Base-by-base conservation (phyloP, 2,113 vertebrate genomes). In the Poeciliopsis turrubarensis region DNA sequence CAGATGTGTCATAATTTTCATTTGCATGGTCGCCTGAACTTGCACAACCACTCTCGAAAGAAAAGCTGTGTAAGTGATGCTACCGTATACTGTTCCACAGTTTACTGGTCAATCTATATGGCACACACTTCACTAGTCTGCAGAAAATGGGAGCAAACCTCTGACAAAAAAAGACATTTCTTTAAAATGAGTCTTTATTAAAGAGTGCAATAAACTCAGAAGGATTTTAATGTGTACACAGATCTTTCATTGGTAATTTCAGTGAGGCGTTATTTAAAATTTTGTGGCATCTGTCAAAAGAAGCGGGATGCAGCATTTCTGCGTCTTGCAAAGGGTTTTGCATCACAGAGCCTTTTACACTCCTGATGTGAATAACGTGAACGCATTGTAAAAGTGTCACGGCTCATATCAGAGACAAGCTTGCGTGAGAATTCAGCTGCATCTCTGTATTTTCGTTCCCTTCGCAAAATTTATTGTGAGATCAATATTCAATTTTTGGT, bases 401-500 rank as follows among this genome's bases (percentile, higher is more conserved):
- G 39, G 61, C 57, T 70, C 61, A 68, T 62, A 77, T 82, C 57
- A 57, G 32, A 87, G 39, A 70, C 39, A 71, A 22, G 73, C 54
- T 69, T 66, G 15, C 61, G 66, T 81, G 71, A 84, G 44, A 68
- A 82, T 57, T 68, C 41, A 30, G 71, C 69, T 63, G 51, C 63
- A 65, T 63, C n/a, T 68, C 61, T 74, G 68, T 76, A 31, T 87
- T 88, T 84, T 76, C 60, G 26, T 69, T 54, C 34, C 51, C 62
- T 71, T 85, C 77, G 80, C 37, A 26, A 69, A 83, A 75, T 68
- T 81, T 83, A 73, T 72, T 80, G 74, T 57, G 66, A 72, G 78
- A 92, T 91, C 90, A 78, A 90, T 92, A 91, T 87, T 92, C 83
- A 86, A 88, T 92, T 89, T 91, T 91, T 85, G 73, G 75, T 68